Base-by-base conservation (phyloP, 2,113 vertebrate species). In the Gymnorhina tibicen region DNA sequence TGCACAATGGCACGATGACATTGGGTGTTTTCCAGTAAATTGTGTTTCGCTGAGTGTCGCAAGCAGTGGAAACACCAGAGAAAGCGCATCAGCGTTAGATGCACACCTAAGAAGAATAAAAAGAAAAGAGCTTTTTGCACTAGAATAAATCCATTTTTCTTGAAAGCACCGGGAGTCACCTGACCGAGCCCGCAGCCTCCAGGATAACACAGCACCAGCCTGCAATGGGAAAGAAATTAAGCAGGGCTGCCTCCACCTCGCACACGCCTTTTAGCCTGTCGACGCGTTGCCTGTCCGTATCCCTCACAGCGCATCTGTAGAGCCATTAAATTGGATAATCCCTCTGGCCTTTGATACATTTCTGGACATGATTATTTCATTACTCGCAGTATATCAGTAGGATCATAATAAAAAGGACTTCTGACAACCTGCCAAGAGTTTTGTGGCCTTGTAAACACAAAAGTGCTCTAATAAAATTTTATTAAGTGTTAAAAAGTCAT, bases 381-480 rank as follows among this genome's bases (percentile, higher is more conserved):
- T 98, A 98, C 98, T 98, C 84, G 98, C 98, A 98, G 97, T 99
- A 98, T 98, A 98, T 98, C 98, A 98, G 98, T 98, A 98, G 98
- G 98, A 98, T 98, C 98, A 98, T 98, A 98, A 98, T 98, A 98
- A 98, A 98, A 98, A 97, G 97, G 97, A 98, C 97, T 98, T 97
- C 97, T 98, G 98, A 98, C 98, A 98, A 98, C 97, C 98, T 99
- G 99, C 98, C 99, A 99, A 98, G 97, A 98, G 98, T 99, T 99
- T 99, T 99, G 98, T 98, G 98, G 99, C 98, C 99, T 99, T 99
- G 99, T 99, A 99, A 99, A 99, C 99, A 99, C 98, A 98, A 99
- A 99, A 99, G 98, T 98, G 98, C 97, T 98, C 99, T 98, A 99
- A 99, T 99, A 99, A 99, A 99, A 99, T 99, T 99, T 99, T 99